A percentile compares a stretch with the other conserved stretches of the same genome.
Evolutionary conservation across 2,888 invertebrate genomes (phyloP).

Genomic region (Tachina lurida): DNA sequence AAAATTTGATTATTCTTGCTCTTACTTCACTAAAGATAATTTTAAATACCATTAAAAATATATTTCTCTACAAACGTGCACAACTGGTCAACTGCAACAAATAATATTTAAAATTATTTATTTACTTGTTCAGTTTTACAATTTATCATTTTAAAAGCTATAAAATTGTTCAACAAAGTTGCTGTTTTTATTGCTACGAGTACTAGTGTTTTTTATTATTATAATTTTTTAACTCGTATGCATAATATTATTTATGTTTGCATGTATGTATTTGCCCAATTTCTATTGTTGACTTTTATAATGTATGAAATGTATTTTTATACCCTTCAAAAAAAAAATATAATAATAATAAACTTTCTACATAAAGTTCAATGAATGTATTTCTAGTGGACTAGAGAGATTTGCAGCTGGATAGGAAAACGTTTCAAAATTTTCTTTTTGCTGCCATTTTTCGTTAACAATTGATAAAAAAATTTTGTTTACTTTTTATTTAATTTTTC

Average conservation of each 20-base stretch:
- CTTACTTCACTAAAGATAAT: too few relatives aligned
- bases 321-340: not conserved
- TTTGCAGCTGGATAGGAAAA: slow-evolving; percentile 6
- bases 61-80: too few relatives aligned
- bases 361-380: not conserved
- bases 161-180: not conserved
- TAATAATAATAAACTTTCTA: slow-evolving; percentile 32
- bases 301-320: slow-evolving; percentile 1
- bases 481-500: not conserved
- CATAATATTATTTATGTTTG: too few relatives aligned
- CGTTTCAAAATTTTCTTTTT: not conserved
- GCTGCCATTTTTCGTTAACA: not conserved
- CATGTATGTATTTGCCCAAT: not conserved
- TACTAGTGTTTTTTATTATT: slow-evolving; percentile 1
- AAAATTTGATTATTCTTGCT: too few relatives aligned
- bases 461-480: slow-evolving; percentile 17
- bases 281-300: slow-evolving; percentile 5
- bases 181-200: slow-evolving; percentile 2
- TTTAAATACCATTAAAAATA: too few relatives aligned
- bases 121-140: not conserved
- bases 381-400: not conserved
- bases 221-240: not conserved
- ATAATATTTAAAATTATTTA: slow-evolving; percentile 14
- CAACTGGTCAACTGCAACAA: not conserved
- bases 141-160: not conserved